These are phyloP conservation scores for Semicossyphus pulcher DNA, from an alignment of 2,113 vertebrate genomes.

Conservation along the genomic window DNA sequence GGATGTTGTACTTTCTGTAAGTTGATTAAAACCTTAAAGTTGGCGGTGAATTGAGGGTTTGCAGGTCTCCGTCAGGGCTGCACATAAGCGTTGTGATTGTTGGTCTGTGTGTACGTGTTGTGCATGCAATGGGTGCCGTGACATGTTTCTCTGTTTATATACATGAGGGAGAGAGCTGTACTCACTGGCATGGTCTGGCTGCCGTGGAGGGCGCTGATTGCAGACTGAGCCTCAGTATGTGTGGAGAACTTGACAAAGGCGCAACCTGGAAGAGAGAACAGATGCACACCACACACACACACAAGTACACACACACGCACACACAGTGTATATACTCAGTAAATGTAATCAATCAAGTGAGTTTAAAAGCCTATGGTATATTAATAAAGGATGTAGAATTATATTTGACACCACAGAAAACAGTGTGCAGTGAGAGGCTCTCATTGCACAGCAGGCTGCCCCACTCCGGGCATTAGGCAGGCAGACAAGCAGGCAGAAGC, in stretches of 20 bases:
- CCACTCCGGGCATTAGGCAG: slow-evolving; percentile 68
- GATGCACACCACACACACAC: slow-evolving; percentile 26
- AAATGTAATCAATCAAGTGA: slow-evolving; percentile 51
- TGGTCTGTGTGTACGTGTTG: background rate
- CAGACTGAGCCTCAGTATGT: slow-evolving; percentile 97
- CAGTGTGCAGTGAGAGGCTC: slow-evolving; percentile 54
- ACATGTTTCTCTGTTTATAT: background rate
- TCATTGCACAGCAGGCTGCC: slow-evolving; percentile 72
- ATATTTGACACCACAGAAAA: slow-evolving; percentile 64
- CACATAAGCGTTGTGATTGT: slow-evolving; percentile 4
- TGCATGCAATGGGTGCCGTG: background rate
- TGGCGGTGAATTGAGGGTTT: slow-evolving; percentile 9
- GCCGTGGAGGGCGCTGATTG: slow-evolving; percentile 96
- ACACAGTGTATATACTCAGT: slow-evolving; percentile 23
- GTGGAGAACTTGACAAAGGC: slow-evolving; percentile 99
- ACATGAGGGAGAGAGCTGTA: slow-evolving; percentile 57
- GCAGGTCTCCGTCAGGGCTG: slow-evolving; percentile 7
- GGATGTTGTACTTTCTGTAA: slow-evolving; percentile 23
- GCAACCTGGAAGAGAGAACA: slow-evolving; percentile 88
- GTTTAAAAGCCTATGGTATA: slow-evolving; percentile 39
- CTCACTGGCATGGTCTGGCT: slow-evolving; percentile 99
- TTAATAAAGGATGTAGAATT: slow-evolving; percentile 68
- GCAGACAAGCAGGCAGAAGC: slow-evolving; percentile 76
- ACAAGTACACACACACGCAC: slow-evolving; percentile 20
- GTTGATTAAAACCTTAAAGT: slow-evolving; percentile 40